Conservation (phyloP, 2,113 vertebrate genomes). For the Heliornis fulica region DNA sequence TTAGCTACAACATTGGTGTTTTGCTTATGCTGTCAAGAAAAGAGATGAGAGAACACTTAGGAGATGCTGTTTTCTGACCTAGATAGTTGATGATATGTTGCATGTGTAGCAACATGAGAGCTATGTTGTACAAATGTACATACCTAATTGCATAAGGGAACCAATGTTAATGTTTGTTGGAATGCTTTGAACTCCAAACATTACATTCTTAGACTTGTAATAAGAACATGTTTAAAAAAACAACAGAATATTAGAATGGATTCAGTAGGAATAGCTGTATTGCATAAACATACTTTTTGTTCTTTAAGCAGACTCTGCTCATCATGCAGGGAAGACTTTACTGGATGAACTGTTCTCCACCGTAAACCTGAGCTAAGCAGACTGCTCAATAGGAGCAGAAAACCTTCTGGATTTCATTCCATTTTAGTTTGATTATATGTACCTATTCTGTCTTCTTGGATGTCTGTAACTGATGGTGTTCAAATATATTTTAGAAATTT, state of each 20-base stretch:
- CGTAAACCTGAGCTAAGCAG: neutral
- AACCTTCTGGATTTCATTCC: neutral
- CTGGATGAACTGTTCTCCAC: neutral
- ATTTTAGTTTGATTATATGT: neutral
- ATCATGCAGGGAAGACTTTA: neutral
- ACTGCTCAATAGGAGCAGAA: neutral
- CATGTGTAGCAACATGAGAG: neutral
- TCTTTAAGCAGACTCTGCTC: neutral
- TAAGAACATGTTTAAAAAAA: neutral
- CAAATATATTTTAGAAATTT: neutral
- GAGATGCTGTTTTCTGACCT: neutral
- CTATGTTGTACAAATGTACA: neutral
- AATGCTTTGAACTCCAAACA: neutral
- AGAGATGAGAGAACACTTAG: neutral
- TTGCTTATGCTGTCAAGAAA: neutral
- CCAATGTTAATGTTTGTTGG: neutral
- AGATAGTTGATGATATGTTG: neutral
- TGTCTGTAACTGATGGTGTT: neutral
- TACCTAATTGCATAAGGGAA: neutral
- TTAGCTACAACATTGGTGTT: no score
- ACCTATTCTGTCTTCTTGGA: neutral
- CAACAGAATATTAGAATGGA: neutral
- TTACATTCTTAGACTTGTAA: neutral
- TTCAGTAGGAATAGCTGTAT: neutral
- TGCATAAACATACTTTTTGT: neutral